These are phyloP conservation scores for Caenorhabditis panamensis DNA, from an alignment of 2,888 invertebrate genomes.

Conservation along the genomic window DNA sequence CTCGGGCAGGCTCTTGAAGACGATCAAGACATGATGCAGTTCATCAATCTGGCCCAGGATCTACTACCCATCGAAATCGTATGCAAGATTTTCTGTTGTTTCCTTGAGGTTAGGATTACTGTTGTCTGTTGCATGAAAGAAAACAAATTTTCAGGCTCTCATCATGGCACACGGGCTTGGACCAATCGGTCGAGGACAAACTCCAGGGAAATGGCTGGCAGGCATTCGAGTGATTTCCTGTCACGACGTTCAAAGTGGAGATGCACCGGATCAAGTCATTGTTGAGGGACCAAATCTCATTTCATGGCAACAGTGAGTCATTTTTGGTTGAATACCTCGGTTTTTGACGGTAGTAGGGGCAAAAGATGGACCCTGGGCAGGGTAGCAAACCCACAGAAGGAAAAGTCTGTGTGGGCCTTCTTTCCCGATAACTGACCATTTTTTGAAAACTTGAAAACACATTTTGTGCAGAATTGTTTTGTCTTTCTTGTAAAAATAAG, in stretches of 20 bases:
- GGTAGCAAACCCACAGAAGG: no score
- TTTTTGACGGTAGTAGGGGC: no score
- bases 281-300: conserved; percentile 63
- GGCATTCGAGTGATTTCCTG: conserved; percentile 76
- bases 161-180: conserved; percentile 61
- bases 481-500: no score
- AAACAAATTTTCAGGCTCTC: conserved; percentile 48
- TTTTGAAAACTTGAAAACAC: no score
- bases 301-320: conserved; percentile 63
- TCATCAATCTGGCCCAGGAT: conserved; percentile 78
- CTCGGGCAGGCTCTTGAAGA: conserved; percentile 73
- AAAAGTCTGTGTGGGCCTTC: no score
- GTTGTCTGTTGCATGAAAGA: background rate
- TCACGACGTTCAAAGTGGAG: conserved; percentile 57
- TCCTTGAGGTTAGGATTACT: conserved; percentile 68
- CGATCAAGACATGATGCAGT: conserved; percentile 74
- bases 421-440: no score
- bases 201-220: conserved; percentile 78
- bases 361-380: no score
- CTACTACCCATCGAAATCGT: conserved; percentile 79
- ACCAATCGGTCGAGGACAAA: conserved; percentile 68
- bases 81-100: conserved; percentile 71
- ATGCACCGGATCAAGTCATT: conserved; percentile 57
- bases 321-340: no score
- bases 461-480: no score